Evolutionary conservation across 2,797 vertebrate genomes (phyloP).

Genomic region (Sebastes trivittatus): DNA sequence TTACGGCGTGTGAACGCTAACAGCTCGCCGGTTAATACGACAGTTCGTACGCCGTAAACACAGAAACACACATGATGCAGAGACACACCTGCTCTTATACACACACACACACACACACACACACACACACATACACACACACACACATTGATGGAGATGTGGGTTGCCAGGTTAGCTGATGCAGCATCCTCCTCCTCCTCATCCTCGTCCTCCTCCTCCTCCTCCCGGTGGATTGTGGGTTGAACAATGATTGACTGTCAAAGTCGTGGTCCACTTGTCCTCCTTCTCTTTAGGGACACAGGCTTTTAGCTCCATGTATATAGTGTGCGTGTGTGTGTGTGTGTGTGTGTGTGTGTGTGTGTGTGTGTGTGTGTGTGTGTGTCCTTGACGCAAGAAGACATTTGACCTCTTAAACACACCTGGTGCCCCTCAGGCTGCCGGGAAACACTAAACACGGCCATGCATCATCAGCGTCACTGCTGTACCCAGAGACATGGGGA

Average conservation of each 20-base stretch:
- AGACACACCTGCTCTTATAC: not conserved
- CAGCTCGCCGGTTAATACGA: slow-evolving; percentile 1
- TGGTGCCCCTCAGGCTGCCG: slow-evolving; percentile 32
- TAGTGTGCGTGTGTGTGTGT: not conserved
- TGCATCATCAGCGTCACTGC: slow-evolving; percentile 62
- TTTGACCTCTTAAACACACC: slow-evolving; percentile 56
- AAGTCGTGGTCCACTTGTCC: slow-evolving; percentile 44
- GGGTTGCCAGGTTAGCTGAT: slow-evolving; percentile 61
- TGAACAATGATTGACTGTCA: slow-evolving; percentile 61
- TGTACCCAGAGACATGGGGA: not conserved
- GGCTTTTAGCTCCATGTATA: slow-evolving; percentile 1
- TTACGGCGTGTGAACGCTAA: slow-evolving; percentile 19
- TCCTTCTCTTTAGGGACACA: slow-evolving; percentile 15
- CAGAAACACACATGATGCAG: not conserved
- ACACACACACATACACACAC: not conserved
- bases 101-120: not conserved
- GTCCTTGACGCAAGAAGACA: slow-evolving; percentile 27
- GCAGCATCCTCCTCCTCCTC: slow-evolving; percentile 26
- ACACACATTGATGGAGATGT: slow-evolving; percentile 2
- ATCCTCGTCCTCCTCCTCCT: not conserved
- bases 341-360: slow-evolving; percentile 10
- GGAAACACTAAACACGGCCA: slow-evolving; percentile 46
- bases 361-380: not conserved
- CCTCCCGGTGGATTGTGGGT: slow-evolving; percentile 47
- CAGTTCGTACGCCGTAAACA: not conserved